Conservation (phyloP, 2,888 invertebrate genomes). For the Cantharis lateralis region DNA sequence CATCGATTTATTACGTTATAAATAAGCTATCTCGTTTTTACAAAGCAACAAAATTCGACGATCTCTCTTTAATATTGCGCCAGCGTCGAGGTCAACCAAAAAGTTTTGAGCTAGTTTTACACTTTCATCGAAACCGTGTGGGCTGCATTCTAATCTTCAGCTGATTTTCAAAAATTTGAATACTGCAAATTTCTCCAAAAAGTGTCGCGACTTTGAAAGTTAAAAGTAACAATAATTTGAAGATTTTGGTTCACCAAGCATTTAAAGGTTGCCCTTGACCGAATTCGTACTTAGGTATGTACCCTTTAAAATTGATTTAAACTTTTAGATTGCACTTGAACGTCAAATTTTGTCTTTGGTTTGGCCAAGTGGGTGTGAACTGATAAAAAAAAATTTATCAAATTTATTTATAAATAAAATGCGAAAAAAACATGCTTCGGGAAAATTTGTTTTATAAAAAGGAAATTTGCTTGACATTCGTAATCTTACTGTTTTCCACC, state of each 20-base stretch:
- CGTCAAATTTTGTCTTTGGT: not conserved
- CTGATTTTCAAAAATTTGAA: slow-evolving; percentile 8
- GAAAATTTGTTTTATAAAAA: not conserved
- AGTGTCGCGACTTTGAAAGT: not conserved
- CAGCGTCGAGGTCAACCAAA: slow-evolving; percentile 46
- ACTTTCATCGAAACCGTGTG: slow-evolving; percentile 18
- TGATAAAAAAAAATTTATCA: not conserved
- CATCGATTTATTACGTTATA: slow-evolving; percentile 46
- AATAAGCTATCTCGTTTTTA: slow-evolving; percentile 34
- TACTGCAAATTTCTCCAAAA: not conserved
- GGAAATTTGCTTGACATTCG: not conserved
- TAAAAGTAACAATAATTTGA: not conserved
- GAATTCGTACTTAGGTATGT: not conserved
- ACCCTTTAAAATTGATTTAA: not conserved
- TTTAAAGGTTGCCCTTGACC: not conserved
- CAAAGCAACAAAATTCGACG: not conserved
- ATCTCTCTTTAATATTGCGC: slow-evolving; percentile 36
- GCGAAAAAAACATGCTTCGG: not conserved
- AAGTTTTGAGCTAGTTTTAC: slow-evolving; percentile 36
- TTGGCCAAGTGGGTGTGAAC: not conserved
- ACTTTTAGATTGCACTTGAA: not conserved
- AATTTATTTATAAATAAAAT: not conserved
- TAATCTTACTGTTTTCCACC: not conserved
- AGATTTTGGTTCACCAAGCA: not conserved
- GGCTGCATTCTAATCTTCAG: slow-evolving; percentile 11